A percentile compares a stretch with the other conserved stretches of the same genome.
phyloP scores from a whole-genome alignment of 2,113 vertebrate genomes.

The Arvicanthis niloticus region DNA sequence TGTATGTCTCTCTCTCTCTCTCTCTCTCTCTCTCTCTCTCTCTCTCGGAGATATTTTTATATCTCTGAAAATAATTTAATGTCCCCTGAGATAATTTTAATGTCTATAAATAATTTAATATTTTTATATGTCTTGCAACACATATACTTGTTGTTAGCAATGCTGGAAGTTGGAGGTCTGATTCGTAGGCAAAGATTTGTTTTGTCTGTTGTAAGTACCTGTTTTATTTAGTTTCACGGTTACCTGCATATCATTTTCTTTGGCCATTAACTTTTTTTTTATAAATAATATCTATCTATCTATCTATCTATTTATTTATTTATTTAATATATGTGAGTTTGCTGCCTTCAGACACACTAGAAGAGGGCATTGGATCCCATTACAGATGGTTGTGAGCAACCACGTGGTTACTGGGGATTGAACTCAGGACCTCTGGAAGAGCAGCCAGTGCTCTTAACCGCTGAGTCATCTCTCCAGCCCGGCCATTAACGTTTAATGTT shows the following conservation, averaged over 20 bases:
- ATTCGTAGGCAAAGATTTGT: neutral
- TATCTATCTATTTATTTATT: too few relatives aligned
- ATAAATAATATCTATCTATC: too few relatives aligned
- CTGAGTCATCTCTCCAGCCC: neutral
- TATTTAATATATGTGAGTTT: too few relatives aligned
- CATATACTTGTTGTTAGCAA: neutral
- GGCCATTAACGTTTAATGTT: neutral
- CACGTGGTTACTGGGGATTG: too few relatives aligned
- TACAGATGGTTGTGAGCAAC: too few relatives aligned
- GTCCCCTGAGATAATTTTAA: neutral
- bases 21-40: too few relatives aligned
- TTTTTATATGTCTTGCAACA: neutral
- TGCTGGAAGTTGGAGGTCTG: neutral
- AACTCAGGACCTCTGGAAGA: too few relatives aligned
- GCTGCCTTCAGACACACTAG: too few relatives aligned
- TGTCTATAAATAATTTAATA: neutral
- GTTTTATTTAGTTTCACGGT: constrained; percentile 57
- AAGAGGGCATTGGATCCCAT: too few relatives aligned
- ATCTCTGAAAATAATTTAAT: neutral
- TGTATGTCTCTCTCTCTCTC: neutral
- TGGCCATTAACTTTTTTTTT: neutral
- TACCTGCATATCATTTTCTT: neutral
- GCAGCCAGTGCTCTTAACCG: too few relatives aligned
- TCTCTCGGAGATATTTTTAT: neutral
- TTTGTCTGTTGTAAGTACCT: neutral